Percentiles rank a stretch among this genome's conserved stretches.
phyloP scores from a whole-genome alignment of 2,113 vertebrate species.

The Equus przewalskii region DNA sequence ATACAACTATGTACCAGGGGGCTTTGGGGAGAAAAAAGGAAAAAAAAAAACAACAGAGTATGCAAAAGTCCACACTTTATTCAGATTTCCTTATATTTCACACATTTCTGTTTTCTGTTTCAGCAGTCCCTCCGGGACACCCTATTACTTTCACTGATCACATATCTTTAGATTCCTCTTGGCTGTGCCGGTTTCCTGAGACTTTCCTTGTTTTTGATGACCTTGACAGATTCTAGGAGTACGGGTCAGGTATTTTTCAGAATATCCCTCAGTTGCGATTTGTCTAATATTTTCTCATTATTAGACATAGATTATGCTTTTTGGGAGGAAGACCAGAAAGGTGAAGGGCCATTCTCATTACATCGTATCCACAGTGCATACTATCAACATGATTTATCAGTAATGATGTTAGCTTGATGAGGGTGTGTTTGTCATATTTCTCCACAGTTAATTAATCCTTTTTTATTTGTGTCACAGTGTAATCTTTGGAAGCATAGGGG shows the following conservation, averaged over 20 bases:
- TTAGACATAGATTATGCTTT: neutral
- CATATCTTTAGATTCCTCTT: neutral
- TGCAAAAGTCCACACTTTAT: neutral
- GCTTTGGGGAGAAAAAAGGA: too few species aligned
- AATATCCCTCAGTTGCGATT: neutral
- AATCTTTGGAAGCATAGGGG: neutral
- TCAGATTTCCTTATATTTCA: neutral
- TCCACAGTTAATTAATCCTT: neutral
- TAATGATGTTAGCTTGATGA: neutral
- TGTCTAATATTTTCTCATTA: neutral
- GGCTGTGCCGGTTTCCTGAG: neutral
- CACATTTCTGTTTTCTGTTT: neutral
- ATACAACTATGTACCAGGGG: too few species aligned
- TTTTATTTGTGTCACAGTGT: neutral
- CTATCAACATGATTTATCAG: neutral
- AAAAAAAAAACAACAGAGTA: too few species aligned
- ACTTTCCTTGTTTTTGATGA: neutral
- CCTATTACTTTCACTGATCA: neutral
- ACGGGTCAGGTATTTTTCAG: neutral
- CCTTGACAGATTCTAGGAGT: neutral
- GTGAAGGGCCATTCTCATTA: neutral
- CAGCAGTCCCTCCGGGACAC: neutral
- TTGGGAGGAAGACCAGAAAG: neutral
- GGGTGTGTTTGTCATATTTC: neutral
- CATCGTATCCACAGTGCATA: neutral